phyloP scores from a whole-genome alignment of 2,113 vertebrate species.

The Pelmatolapia mariae region DNA sequence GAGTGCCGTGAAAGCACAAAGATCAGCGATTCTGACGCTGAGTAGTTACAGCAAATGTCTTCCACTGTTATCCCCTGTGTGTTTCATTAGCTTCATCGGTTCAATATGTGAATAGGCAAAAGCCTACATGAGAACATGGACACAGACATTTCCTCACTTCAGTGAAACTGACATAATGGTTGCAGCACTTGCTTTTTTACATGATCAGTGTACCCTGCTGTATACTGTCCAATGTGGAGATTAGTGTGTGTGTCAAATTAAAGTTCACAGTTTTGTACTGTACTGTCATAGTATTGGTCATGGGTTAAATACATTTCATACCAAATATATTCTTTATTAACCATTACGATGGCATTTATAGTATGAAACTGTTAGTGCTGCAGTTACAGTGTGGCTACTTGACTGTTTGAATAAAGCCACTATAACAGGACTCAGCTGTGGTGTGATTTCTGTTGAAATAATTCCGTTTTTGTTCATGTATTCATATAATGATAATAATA shows the following conservation, averaged over 20 bases:
- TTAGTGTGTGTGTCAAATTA: neutral
- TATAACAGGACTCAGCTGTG: neutral
- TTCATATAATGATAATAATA: neutral
- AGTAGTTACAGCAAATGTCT: neutral
- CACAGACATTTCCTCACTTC: neutral
- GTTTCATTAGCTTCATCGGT: neutral
- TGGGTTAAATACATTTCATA: neutral
- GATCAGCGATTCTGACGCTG: neutral
- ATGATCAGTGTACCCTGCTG: neutral
- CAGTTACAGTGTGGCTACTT: neutral
- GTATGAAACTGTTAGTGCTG: neutral
- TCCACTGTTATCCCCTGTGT: neutral
- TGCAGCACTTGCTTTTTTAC: neutral
- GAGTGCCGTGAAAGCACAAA: neutral
- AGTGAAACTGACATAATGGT: neutral
- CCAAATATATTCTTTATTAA: neutral
- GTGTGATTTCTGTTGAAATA: neutral
- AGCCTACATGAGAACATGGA: neutral
- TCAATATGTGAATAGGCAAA: neutral
- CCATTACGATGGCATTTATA: neutral
- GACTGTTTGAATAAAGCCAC: neutral
- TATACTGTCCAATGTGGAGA: neutral
- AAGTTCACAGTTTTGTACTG: neutral
- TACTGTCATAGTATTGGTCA: neutral
- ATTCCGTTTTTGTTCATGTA: fast-evolving